A percentile compares a stretch with the other conserved stretches of the same genome.
Conservation (phyloP, 2,888 invertebrate genomes). For the Epirrhoe alternata region DNA sequence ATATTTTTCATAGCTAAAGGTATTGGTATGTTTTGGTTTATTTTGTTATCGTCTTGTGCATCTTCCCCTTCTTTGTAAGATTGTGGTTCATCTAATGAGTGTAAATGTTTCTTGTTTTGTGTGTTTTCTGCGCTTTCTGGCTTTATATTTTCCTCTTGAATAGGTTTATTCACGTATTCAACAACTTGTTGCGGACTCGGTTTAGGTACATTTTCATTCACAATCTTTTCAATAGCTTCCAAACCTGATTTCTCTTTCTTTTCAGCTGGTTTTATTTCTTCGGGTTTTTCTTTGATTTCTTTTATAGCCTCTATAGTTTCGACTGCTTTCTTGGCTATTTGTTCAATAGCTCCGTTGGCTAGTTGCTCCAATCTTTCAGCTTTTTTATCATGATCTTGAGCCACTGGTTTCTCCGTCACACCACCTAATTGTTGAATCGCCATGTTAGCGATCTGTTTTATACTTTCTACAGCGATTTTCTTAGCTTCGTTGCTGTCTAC, state of each 20-base stretch:
- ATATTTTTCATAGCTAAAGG: slow-evolving; percentile 56
- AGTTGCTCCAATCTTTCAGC: slow-evolving; percentile 61
- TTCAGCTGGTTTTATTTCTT: slow-evolving; percentile 27
- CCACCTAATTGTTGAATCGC: slow-evolving; percentile 78
- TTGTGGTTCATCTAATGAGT: slow-evolving; percentile 71
- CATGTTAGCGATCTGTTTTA: slow-evolving; percentile 78
- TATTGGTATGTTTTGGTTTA: slow-evolving; percentile 59
- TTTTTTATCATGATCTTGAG: slow-evolving; percentile 51
- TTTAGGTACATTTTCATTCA: slow-evolving; percentile 20
- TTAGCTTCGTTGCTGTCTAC: slow-evolving; percentile 75
- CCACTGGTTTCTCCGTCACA: slow-evolving; percentile 68
- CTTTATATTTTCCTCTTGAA: slow-evolving; percentile 8
- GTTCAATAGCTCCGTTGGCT: slow-evolving; percentile 72
- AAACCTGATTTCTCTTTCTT: slow-evolving; percentile 13
- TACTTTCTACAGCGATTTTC: slow-evolving; percentile 80
- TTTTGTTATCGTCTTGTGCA: slow-evolving; percentile 46
- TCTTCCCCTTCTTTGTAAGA: slow-evolving; percentile 75
- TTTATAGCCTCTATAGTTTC: slow-evolving; percentile 78
- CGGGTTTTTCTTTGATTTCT: slow-evolving; percentile 61
- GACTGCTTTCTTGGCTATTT: slow-evolving; percentile 78
- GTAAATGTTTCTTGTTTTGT: slow-evolving; percentile 52
- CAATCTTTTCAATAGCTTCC: slow-evolving; percentile 18
- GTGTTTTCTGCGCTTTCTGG: slow-evolving; percentile 19
- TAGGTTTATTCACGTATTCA: slow-evolving; percentile 29
- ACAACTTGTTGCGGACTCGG: slow-evolving; percentile 25